These are phyloP conservation scores for Petrolisthes cinctipes DNA, from an alignment of 2,888 invertebrate genomes.

Conservation along the genomic window DNA sequence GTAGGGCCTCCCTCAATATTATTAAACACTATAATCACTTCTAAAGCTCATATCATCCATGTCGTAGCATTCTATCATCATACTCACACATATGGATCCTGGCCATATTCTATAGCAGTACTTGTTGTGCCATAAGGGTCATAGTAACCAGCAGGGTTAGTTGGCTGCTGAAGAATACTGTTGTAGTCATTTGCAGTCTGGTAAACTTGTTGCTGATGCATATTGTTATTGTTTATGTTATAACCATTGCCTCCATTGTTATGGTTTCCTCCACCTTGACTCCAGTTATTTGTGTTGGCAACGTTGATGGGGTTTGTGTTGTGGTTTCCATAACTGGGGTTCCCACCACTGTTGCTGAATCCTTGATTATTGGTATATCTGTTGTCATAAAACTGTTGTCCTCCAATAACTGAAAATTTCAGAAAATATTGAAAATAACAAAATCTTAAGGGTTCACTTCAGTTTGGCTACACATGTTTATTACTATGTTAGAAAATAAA, in stretches of 20 bases:
- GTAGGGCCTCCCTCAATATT: too few species aligned
- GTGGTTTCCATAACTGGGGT: neutral
- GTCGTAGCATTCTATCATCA: too few species aligned
- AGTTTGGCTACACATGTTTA: too few species aligned
- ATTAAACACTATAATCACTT: too few species aligned
- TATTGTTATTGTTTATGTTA: neutral
- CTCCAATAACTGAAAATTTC: slow-evolving; percentile 3
- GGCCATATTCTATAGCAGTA: neutral
- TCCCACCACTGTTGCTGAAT: neutral
- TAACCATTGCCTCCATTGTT: slow-evolving; percentile 4
- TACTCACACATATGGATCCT: slow-evolving; percentile 37
- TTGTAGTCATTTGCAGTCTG: slow-evolving; percentile 24
- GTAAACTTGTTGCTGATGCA: neutral
- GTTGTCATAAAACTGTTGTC: slow-evolving; percentile 3
- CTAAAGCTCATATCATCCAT: too few species aligned
- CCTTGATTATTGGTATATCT: neutral
- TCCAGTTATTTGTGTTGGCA: neutral
- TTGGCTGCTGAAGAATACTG: slow-evolving; percentile 21
- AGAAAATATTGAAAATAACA: neutral
- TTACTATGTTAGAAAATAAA: too few species aligned
- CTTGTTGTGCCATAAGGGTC: neutral
- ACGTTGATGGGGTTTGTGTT: neutral
- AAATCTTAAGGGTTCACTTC: too few species aligned
- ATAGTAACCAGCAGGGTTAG: neutral
- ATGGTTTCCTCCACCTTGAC: slow-evolving; percentile 3